These are phyloP conservation scores for Amphipyra tragopoginis DNA, from an alignment of 2,888 invertebrate genomes.

Conservation along the genomic window DNA sequence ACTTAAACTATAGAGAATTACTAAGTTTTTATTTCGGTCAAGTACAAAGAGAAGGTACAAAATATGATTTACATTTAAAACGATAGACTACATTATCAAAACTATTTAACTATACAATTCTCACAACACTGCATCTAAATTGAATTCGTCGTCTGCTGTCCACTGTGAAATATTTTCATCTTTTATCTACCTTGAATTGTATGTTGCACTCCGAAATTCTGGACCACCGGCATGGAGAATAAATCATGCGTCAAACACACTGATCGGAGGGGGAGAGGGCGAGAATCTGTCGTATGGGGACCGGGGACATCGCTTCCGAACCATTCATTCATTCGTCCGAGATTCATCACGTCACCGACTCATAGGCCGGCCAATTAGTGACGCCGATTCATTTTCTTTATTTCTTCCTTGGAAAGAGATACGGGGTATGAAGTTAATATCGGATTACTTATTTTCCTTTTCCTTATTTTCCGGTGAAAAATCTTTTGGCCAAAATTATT, in stretches of 20 bases:
- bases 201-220: constrained; percentile 64
- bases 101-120: constrained; percentile 25
- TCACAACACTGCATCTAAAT: constrained; percentile 27
- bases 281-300: constrained; percentile 73
- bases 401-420: constrained; percentile 55
- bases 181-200: constrained; percentile 61
- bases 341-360: constrained; percentile 74
- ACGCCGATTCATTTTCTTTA: constrained; percentile 72
- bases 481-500: constrained; percentile 6
- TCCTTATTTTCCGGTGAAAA: constrained; percentile 17
- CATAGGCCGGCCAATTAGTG: constrained; percentile 74
- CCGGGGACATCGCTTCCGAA: constrained; percentile 63
- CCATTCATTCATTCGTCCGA: constrained; percentile 73
- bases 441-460: constrained; percentile 47
- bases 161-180: constrained; percentile 53
- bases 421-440: constrained; percentile 49
- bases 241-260: constrained; percentile 82
- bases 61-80: constrained; percentile 14
- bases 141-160: constrained; percentile 25
- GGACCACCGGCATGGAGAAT: constrained; percentile 66
- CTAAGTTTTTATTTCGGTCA: constrained; percentile 37
- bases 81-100: constrained; percentile 22
- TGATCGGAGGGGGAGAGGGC: constrained; percentile 74
- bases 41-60: constrained; percentile 2
- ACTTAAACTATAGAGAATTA: constrained; percentile 48